These are phyloP conservation scores for Glareola pratincola DNA, from an alignment of 2,113 vertebrate genomes.

Conservation along the genomic window DNA sequence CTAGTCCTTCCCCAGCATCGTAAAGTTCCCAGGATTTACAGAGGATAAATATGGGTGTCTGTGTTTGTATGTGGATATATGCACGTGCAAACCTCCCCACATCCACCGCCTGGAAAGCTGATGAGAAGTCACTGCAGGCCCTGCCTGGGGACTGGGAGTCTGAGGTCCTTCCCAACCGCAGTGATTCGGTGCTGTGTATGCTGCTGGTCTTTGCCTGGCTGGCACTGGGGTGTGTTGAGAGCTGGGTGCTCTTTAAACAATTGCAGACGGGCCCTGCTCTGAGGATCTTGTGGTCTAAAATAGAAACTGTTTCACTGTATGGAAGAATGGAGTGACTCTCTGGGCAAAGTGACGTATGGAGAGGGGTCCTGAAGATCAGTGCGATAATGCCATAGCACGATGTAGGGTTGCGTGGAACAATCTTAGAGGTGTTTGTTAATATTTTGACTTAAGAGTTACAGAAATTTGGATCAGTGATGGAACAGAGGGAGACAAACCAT, in stretches of 20 bases:
- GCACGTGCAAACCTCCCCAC: accelerated
- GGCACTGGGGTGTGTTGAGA: not conserved
- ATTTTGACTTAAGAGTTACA: not conserved
- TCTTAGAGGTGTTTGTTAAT: not conserved
- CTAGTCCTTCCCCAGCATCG: not conserved
- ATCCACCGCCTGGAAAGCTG: not conserved
- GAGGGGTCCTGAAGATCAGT: not conserved
- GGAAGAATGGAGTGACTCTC: not conserved
- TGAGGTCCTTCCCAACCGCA: not conserved
- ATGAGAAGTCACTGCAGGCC: not conserved
- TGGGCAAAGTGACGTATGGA: accelerated
- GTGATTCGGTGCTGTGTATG: accelerated
- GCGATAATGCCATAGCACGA: not conserved
- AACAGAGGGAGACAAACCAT: not conserved
- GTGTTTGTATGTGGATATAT: not conserved
- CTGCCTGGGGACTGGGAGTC: not conserved
- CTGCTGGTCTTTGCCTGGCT: not conserved
- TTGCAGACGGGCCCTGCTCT: not conserved
- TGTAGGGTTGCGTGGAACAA: not conserved
- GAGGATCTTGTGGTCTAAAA: not conserved
- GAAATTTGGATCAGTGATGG: not conserved
- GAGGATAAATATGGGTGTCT: not conserved
- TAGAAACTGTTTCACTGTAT: not conserved
- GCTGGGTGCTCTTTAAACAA: not conserved
- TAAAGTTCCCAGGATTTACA: not conserved